Evolutionary conservation across 2,797 vertebrate species (phyloP).

Genomic region (Anabacerthia variegaticeps): DNA sequence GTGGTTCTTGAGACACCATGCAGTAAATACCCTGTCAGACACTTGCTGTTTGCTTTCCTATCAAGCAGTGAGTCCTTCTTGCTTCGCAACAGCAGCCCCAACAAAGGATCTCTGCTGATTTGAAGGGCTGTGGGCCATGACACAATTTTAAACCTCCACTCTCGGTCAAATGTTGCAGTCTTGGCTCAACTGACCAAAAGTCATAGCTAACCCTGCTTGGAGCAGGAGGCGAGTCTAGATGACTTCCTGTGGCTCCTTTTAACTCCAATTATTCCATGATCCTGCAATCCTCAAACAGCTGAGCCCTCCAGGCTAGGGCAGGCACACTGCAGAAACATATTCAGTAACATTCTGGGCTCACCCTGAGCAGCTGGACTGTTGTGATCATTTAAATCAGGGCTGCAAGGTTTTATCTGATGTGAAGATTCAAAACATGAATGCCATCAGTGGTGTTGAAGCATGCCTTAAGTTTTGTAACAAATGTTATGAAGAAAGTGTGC

Average conservation of each 20-base stretch:
- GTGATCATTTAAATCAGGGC: background rate
- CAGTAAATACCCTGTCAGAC: background rate
- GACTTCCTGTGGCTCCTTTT: background rate
- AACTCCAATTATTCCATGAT: background rate
- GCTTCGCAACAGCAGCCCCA: background rate
- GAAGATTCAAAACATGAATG: background rate
- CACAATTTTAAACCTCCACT: background rate
- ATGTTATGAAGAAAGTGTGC: background rate
- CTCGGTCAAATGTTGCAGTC: background rate
- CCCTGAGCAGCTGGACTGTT: background rate
- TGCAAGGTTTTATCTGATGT: background rate
- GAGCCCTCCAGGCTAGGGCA: background rate
- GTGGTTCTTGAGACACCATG: background rate
- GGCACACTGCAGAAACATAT: background rate
- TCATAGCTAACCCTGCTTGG: background rate
- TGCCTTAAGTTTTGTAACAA: background rate
- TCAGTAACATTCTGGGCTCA: background rate
- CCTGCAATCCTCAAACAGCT: background rate
- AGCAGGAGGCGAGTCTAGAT: background rate
- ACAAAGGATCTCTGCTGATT: background rate
- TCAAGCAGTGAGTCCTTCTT: background rate
- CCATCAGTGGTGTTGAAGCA: fast-evolving
- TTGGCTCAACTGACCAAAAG: background rate
- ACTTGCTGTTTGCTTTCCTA: background rate
- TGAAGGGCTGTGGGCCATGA: background rate